Conservation (phyloP, 2,888 invertebrate species). For the Melanargia galathea region DNA sequence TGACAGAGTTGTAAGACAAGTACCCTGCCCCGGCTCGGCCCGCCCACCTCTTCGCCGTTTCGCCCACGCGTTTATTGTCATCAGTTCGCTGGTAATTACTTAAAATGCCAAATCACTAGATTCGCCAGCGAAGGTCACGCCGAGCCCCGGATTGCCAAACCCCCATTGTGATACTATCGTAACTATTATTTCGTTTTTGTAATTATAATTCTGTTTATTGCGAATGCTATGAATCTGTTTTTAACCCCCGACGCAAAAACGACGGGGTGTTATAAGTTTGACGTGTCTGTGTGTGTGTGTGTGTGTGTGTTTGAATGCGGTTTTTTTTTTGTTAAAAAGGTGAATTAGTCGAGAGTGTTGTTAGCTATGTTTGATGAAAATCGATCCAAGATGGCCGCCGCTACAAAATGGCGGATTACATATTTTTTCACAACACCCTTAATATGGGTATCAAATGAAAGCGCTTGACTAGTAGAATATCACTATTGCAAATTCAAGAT, state of each 20-base stretch:
- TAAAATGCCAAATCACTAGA: slow-evolving; percentile 43
- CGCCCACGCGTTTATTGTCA: slow-evolving; percentile 42
- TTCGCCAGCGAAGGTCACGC: slow-evolving; percentile 40
- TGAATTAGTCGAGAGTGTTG: too few species aligned
- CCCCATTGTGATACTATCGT: slow-evolving; percentile 32
- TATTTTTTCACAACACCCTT: too few species aligned
- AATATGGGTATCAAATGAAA: too few species aligned
- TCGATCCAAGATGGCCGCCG: too few species aligned
- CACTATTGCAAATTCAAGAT: too few species aligned
- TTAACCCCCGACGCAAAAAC: background rate
- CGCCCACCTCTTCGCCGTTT: slow-evolving; percentile 40
- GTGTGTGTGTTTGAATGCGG: too few species aligned
- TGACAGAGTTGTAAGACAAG: slow-evolving; percentile 36
- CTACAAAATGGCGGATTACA: too few species aligned
- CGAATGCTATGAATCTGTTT: slow-evolving; percentile 13
- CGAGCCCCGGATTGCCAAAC: slow-evolving; percentile 37
- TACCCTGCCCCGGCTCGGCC: slow-evolving; percentile 34
- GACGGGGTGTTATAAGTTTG: too few species aligned
- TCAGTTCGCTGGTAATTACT: slow-evolving; percentile 41
- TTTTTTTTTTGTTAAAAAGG: too few species aligned
- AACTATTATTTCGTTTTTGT: slow-evolving; percentile 39
- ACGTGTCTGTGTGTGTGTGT: too few species aligned
- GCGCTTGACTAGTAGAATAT: too few species aligned
- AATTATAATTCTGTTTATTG: slow-evolving; percentile 16
- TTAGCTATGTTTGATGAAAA: too few species aligned